Percentiles rank a stretch among this genome's conserved stretches.
phyloP scores from a whole-genome alignment of 1,140 invertebrate genomes.

The Cherax destructor region DNA sequence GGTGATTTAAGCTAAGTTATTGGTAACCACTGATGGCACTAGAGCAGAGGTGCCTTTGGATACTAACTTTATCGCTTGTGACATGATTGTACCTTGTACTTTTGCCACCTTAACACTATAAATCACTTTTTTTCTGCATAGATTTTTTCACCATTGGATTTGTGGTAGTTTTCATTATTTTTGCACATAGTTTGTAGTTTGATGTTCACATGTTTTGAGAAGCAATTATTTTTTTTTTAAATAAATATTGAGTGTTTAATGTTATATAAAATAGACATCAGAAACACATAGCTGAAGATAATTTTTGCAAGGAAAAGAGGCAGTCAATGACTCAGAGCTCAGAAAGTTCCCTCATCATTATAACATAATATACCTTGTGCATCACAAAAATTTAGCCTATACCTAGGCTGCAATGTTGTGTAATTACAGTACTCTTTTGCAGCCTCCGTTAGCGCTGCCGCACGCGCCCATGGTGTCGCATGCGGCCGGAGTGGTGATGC shows the following conservation, averaged over 20 bases:
- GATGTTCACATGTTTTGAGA: neutral
- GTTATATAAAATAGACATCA: neutral
- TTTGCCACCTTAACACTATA: neutral
- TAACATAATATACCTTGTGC: no score
- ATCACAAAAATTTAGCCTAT: neutral
- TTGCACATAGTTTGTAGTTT: slow-evolving; percentile 27
- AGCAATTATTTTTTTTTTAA: neutral
- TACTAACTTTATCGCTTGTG: neutral
- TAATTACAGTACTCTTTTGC: slow-evolving; percentile 54
- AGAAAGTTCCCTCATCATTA: neutral
- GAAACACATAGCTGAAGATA: neutral
- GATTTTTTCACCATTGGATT: slow-evolving; percentile 8
- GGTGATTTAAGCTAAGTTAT: no score
- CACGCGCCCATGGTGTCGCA: slow-evolving; percentile 77
- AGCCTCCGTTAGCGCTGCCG: slow-evolving; percentile 84
- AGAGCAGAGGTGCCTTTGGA: neutral
- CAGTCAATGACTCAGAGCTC: neutral
- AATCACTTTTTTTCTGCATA: slow-evolving; percentile 3
- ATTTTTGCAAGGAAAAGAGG: neutral
- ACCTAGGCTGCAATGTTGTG: neutral
- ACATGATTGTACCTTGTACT: neutral
- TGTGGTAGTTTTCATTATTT: slow-evolving; percentile 25
- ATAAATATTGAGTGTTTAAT: neutral
- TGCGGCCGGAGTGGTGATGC: slow-evolving; percentile 78
- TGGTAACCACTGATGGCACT: neutral